phyloP scores from a whole-genome alignment of 2,113 vertebrate genomes.

The Lophotis ruficrista region DNA sequence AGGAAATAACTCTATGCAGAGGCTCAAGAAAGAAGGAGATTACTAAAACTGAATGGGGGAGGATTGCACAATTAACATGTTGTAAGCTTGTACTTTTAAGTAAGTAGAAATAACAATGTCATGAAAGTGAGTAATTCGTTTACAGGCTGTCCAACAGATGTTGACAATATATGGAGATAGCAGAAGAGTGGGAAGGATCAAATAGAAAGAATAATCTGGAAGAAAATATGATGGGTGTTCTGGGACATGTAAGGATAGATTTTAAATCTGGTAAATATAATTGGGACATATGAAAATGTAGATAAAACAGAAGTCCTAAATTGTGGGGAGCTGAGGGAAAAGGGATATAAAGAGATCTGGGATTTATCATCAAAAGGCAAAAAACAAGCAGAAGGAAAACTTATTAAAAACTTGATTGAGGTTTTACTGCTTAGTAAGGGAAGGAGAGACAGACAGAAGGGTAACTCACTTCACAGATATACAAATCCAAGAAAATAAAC shows the following conservation, averaged over 20 bases:
- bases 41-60: not conserved
- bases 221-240: not conserved
- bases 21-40: not conserved
- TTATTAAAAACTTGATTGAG: not conserved
- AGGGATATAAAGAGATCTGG: not conserved
- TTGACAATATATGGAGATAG: not conserved
- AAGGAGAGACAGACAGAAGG: not conserved
- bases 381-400: not conserved
- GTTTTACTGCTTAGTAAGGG: not conserved
- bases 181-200: not conserved
- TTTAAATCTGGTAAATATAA: not conserved
- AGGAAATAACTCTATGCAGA: not conserved
- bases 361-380: not conserved
- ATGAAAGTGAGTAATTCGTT: constrained; percentile 49
- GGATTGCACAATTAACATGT: not conserved
- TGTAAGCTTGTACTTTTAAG: constrained; percentile 6
- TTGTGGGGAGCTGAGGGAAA: not conserved
- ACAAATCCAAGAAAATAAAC: not conserved
- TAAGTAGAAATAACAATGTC: constrained; percentile 23
- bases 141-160: not conserved
- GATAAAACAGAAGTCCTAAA: not conserved
- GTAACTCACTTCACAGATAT: not conserved
- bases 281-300: not conserved
- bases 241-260: not conserved
- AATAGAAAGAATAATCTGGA: constrained; percentile 8